Percentiles rank a stretch among this genome's conserved stretches.
These are phyloP conservation scores for Danio jaintianensis DNA, from an alignment of 2,797 vertebrate genomes.

Conservation along the genomic window DNA sequence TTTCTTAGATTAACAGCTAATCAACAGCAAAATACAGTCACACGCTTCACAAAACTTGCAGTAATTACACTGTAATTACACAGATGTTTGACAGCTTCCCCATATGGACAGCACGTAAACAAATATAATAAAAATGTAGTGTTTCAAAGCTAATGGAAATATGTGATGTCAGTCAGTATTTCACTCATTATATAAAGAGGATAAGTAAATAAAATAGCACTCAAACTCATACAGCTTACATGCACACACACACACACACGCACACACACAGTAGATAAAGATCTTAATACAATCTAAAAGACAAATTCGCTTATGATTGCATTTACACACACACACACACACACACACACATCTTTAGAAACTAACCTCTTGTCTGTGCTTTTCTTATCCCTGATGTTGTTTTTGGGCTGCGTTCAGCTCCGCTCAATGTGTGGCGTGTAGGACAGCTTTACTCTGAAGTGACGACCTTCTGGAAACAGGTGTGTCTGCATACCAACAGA, in stretches of 20 bases:
- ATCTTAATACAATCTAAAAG: neutral
- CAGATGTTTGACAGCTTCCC: neutral
- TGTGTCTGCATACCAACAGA: conserved; percentile 48
- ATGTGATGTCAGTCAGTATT: neutral
- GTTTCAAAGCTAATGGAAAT: neutral
- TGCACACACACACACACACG: too few species aligned
- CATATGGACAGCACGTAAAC: neutral
- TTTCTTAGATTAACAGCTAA: neutral
- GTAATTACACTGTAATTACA: neutral
- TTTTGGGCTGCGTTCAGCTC: neutral
- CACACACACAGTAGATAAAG: neutral
- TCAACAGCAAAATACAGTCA: neutral
- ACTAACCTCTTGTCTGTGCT: neutral
- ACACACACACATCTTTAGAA: too few species aligned
- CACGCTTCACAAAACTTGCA: neutral
- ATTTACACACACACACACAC: neutral
- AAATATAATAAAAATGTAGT: neutral
- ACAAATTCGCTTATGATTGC: neutral
- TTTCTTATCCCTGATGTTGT: neutral
- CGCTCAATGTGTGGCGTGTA: neutral
- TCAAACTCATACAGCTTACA: neutral
- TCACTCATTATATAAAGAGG: neutral
- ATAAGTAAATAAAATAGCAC: neutral
- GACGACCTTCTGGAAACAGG: conserved; percentile 39
- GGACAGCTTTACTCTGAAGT: neutral